Evolutionary conservation across 2,113 vertebrate genomes (phyloP).

Genomic region (Gymnocephalus cernua): DNA sequence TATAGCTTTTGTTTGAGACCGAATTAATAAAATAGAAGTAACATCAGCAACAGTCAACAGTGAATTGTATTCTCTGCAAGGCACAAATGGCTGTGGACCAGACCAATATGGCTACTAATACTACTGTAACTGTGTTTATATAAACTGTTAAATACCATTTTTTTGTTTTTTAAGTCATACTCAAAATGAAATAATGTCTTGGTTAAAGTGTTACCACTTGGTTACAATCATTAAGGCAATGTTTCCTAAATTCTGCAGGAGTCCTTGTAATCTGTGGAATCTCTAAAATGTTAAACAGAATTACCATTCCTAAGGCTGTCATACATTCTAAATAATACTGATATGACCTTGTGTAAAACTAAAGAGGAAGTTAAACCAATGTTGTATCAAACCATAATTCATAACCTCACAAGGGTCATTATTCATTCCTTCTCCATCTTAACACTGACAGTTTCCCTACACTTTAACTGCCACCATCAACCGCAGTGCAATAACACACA

Average conservation of each 20-base stretch:
- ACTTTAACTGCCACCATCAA: conserved; percentile 63
- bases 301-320: background rate
- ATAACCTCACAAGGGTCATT: conserved; percentile 49
- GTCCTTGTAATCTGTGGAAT: background rate
- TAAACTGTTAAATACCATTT: background rate
- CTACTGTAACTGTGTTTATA: background rate
- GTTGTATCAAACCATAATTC: conserved; percentile 62
- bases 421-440: conserved; percentile 50
- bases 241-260: background rate
- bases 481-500: conserved; percentile 55
- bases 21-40: background rate
- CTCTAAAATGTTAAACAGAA: background rate
- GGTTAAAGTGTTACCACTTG: background rate
- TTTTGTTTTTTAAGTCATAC: background rate
- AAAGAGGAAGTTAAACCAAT: conserved; percentile 63
- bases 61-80: background rate
- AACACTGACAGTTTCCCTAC: conserved; percentile 51
- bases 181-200: background rate
- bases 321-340: conserved; percentile 31
- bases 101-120: background rate
- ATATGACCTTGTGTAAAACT: conserved; percentile 64
- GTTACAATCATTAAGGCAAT: background rate
- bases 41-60: too few species aligned
- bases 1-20: background rate
- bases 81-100: background rate